Percentiles rank a stretch among this genome's conserved stretches.
Evolutionary conservation across 2,113 vertebrate genomes (phyloP).

Genomic region (Balaeniceps rex): DNA sequence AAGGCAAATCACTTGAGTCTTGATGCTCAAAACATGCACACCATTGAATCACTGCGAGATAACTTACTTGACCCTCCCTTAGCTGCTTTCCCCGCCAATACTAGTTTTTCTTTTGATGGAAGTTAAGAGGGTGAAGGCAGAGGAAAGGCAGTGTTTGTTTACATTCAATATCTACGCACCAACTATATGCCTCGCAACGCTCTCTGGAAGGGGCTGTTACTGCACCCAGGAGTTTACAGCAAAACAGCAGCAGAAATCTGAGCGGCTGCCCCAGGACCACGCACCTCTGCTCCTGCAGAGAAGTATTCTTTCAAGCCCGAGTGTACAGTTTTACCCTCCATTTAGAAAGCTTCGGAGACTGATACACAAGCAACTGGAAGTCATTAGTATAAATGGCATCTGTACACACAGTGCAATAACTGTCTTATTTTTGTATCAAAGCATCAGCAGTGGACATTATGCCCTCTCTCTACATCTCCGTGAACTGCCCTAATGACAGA

Average conservation of each 20-base stretch:
- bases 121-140: background rate
- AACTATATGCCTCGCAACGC: background rate
- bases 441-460: background rate
- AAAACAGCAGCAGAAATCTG: background rate
- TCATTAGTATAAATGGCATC: background rate
- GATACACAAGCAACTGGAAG: background rate
- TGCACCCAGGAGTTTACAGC: background rate
- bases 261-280: background rate
- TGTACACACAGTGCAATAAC: background rate
- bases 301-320: background rate
- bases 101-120: background rate
- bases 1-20: constrained; percentile 1
- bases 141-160: background rate
- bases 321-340: background rate
- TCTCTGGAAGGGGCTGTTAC: background rate
- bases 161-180: background rate
- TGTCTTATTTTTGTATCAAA: background rate
- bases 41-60: background rate
- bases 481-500: background rate
- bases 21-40: background rate
- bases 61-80: background rate
- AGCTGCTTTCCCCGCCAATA: background rate
- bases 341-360: background rate
- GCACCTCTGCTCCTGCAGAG: background rate
- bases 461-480: background rate